Conservation (phyloP, 2,113 vertebrate species). For the Rhinopomastus cyanomelas region DNA sequence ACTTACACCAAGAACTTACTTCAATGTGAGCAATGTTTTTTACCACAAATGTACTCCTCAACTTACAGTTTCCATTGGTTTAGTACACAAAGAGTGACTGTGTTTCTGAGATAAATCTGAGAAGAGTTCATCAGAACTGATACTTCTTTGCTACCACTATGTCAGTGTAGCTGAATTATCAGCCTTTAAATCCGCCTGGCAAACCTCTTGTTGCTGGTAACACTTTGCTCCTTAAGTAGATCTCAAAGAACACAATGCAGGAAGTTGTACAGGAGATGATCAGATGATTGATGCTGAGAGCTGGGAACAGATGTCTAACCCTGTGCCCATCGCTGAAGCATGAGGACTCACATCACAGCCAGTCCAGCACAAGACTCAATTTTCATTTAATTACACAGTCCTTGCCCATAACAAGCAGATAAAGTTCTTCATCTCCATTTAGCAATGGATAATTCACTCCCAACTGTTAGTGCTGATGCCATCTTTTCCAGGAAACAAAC, state of each 20-base stretch:
- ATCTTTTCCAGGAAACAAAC: neutral
- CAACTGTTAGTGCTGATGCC: neutral
- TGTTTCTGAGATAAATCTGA: neutral
- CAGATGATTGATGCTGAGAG: neutral
- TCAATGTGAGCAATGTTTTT: neutral
- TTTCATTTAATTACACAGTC: slow-evolving; percentile 48
- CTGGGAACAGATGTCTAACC: neutral
- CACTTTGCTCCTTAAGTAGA: neutral
- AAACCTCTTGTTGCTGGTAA: neutral
- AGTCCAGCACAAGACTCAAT: neutral
- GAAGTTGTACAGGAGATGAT: neutral
- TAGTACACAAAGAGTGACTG: neutral
- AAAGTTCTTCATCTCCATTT: slow-evolving; percentile 4
- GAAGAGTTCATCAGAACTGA: neutral
- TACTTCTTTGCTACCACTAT: accelerated
- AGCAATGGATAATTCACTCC: slow-evolving; percentile 11
- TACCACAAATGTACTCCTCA: neutral
- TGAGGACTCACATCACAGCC: neutral
- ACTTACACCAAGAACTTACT: neutral
- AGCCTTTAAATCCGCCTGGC: neutral
- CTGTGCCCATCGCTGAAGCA: neutral
- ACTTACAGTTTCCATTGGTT: neutral
- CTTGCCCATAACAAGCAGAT: slow-evolving; percentile 21
- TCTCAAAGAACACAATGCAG: neutral
- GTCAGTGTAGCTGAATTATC: neutral